Evolutionary conservation across 1,140 invertebrate genomes (phyloP), one percentile per base, ranked within the genome.

Genomic region (Mactra quadrangularis): DNA sequence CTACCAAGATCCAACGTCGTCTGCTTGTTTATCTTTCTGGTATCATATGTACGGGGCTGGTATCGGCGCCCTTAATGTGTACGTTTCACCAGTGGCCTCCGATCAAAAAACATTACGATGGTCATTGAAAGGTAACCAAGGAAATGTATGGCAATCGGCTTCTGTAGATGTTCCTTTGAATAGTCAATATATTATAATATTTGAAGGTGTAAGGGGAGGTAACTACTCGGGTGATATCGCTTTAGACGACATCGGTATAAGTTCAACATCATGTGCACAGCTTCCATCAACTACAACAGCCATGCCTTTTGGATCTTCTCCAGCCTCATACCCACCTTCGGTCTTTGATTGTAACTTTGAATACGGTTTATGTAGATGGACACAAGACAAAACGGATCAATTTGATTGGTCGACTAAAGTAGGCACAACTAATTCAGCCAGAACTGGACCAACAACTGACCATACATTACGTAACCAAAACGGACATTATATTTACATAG

Each of bases 161-260:
- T 53, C 55, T 29, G 83, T 90, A 52, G 60, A 55, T 47, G 22
- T 59, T 25, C 22, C 70, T 64, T 57, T 83, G 45, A 74, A 52
- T 22, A 52, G 25, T 3, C 55, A 89, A 35, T 90, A 83, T 60
- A 83, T 95, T 91, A 93, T 96, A 31, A 93, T 96, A 17, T 94
- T 96, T 82, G 95, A 95, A 88, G 96, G 94, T 3, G 94, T 94
- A 57, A 94, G 96, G 31, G 96, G 96, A 22, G 96, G 95, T 70
- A 90, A 88, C 72, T 89, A 84, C 59, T 93, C 96, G 84, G 96
- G 96, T 3, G 96, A 96, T 86, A 96, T 96, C 87, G 96, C 96
- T 22, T 94, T 96, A 22, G 96, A 96, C 90, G 96, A 96, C 84
- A 94, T 96, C 27, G 94, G 94, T 0, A 85, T 92, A 41, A 33